Base-by-base conservation (phyloP, 1,140 invertebrate species). In the Penaeus vannamei region DNA sequence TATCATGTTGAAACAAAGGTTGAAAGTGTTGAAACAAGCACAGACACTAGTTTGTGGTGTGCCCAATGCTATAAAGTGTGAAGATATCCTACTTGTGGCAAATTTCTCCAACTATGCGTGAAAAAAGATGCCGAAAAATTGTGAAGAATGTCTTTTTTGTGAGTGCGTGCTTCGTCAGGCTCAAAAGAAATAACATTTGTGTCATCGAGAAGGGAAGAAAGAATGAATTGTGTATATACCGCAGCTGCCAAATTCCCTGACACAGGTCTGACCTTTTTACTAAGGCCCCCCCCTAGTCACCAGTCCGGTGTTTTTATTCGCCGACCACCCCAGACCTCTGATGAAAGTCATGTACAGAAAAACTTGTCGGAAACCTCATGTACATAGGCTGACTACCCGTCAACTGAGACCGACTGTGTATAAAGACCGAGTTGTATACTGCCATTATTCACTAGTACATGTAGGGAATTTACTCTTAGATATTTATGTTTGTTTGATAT, bases 351-450 rank as follows among this genome's bases (percentile, higher is more conserved):
- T 87, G 86, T 87, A 87, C 62, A 87, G 77, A 87, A 82, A 81
- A 60, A n/a, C 64, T 32, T 36, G 62, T 84, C 23, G 46, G 61
- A 80, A 53, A 60, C 62, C 79, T 87, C 85, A 81, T 87, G 86
- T 87, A 87, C 59, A 87, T 87, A 87, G 14, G 69, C 80, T 59
- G 62, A 81, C 60, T 59, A n/a, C 53, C 26, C 81, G 77, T 77
- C 69, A 59, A 29, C 77, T 26, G 77, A 64, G 79, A 59, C 64
- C 66, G 12, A 53, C 77, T 81, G 86, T 87, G 77, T 87, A 66
- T 87, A 87, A 87, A 87, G 86, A 87, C 80, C 36, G 53, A 82
- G 86, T 87, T 87, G 53, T 87, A 87, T 87, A 87, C 86, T 87
- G 86, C 86, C 86, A 87, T 87, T 81, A 81, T 87, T 81, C 79